phyloP scores from a whole-genome alignment of 2,888 invertebrate species.

The Polymixis flavicincta region DNA sequence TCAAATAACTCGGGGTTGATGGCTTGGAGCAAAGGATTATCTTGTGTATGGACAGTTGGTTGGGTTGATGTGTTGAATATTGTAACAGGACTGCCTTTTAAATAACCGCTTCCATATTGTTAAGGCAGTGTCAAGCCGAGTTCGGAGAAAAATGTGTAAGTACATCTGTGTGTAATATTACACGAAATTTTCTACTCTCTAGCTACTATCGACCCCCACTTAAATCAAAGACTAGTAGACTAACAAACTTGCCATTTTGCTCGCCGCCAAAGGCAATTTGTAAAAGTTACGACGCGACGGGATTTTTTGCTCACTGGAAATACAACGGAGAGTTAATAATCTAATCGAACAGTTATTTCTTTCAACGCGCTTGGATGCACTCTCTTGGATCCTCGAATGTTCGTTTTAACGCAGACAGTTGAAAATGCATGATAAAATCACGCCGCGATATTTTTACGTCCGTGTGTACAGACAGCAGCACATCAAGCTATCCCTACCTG shows the following conservation, averaged over 20 bases:
- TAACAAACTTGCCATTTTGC: neutral
- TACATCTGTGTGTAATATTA: neutral
- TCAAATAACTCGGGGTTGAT: conserved; percentile 51
- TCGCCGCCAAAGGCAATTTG: neutral
- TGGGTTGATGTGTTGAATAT: conserved; percentile 8
- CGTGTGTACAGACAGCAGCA: too few relatives aligned
- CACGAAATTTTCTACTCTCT: neutral
- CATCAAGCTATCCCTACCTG: too few relatives aligned
- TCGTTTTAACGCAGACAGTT: too few relatives aligned
- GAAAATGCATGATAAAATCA: too few relatives aligned
- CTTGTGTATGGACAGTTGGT: neutral
- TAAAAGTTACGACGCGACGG: neutral
- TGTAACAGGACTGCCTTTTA: neutral
- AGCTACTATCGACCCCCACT: too few relatives aligned
- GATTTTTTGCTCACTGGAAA: too few relatives aligned
- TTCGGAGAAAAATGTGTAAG: neutral
- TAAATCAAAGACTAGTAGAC: neutral
- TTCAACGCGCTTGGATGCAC: too few relatives aligned
- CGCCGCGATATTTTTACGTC: too few relatives aligned
- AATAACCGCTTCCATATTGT: neutral
- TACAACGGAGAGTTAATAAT: too few relatives aligned
- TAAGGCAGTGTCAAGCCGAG: neutral
- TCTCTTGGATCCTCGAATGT: too few relatives aligned
- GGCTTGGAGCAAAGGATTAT: conserved; percentile 27
- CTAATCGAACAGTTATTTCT: too few relatives aligned